phyloP scores from a whole-genome alignment of 2,888 invertebrate species.

The Blastobasis lacticolella region DNA sequence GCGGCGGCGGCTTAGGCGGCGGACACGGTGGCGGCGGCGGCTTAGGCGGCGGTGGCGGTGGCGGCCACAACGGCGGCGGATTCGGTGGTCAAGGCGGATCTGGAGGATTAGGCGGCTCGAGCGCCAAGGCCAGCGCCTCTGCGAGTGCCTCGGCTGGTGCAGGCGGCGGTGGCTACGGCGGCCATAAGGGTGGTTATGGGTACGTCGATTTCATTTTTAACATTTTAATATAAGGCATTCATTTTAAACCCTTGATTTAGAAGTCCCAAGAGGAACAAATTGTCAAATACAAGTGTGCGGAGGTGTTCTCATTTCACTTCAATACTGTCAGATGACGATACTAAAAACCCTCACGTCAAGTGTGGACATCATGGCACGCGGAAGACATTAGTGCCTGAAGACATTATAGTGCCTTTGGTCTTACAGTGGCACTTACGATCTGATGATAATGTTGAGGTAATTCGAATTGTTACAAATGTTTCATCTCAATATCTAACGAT shows the following conservation, averaged over 20 bases:
- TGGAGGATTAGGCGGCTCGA: slow-evolving; percentile 12
- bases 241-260: not conserved
- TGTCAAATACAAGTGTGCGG: not conserved
- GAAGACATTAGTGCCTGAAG: too few relatives aligned
- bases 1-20: slow-evolving; percentile 13
- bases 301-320: not conserved
- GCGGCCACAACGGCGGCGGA: slow-evolving; percentile 16
- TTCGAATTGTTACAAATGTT: too few relatives aligned
- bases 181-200: slow-evolving; percentile 34
- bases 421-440: too few relatives aligned
- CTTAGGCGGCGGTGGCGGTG: slow-evolving; percentile 13
- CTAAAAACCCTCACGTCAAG: too few relatives aligned
- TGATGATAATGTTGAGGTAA: too few relatives aligned
- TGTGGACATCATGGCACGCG: too few relatives aligned
- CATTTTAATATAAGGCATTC: not conserved
- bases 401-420: too few relatives aligned
- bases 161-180: slow-evolving; percentile 23
- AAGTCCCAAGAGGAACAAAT: not conserved
- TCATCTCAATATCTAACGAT: too few relatives aligned
- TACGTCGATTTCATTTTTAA: slow-evolving; percentile 14
- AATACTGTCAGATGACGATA: not conserved
- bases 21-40: slow-evolving; percentile 12
- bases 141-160: slow-evolving; percentile 15
- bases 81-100: slow-evolving; percentile 20
- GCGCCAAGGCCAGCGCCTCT: slow-evolving; percentile 18